A percentile compares a stretch with the other conserved stretches of the same genome.
Evolutionary conservation across 1,140 invertebrate genomes (phyloP).

Genomic region (Caenorhabditis inopinata): DNA sequence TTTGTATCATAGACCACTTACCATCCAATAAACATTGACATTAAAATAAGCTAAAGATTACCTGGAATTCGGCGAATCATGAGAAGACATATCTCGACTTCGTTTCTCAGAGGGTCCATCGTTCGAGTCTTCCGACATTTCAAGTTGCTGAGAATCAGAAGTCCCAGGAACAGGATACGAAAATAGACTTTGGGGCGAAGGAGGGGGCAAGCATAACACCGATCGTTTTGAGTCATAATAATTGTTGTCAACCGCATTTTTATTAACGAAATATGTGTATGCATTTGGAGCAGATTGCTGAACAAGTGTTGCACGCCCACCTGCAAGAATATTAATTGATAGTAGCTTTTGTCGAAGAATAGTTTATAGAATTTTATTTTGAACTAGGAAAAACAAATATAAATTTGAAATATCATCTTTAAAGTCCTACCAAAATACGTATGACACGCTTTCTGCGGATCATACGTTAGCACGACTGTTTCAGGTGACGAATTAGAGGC

Average conservation of each 20-base stretch:
- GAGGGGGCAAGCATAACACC: neutral
- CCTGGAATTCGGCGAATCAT: constrained; percentile 37
- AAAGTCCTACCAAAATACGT: neutral
- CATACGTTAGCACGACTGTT: neutral
- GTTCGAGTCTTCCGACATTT: neutral
- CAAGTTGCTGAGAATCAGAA: neutral
- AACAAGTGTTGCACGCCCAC: neutral
- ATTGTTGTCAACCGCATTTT: neutral
- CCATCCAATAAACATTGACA: no score
- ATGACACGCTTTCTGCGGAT: neutral
- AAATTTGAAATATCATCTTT: no score
- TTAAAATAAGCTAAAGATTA: no score
- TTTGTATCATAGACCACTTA: no score
- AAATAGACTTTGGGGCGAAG: neutral
- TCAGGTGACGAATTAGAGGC: neutral
- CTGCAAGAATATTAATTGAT: neutral
- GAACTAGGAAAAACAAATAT: no score
- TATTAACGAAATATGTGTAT: neutral
- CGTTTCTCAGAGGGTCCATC: constrained; percentile 46
- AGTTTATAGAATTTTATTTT: neutral
- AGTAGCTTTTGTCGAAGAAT: no score
- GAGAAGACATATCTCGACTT: constrained; percentile 40
- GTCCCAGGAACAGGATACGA: neutral
- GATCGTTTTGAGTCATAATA: neutral
- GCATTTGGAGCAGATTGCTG: neutral